Conservation (phyloP, 2,113 vertebrate species). For the Puffinus mauretanicus region DNA sequence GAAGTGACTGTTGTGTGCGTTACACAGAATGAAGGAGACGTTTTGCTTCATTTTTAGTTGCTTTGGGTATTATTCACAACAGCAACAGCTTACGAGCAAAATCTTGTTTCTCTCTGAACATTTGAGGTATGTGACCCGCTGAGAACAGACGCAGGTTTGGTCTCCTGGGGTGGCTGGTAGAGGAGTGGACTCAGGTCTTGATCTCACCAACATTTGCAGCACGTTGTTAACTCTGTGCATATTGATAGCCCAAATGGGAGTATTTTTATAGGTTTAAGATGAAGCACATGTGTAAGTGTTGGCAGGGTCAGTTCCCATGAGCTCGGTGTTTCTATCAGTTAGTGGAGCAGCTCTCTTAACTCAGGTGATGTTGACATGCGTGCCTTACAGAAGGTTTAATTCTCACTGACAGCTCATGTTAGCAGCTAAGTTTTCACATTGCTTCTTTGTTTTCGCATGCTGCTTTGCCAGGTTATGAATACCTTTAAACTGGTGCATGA, state of each 20-base stretch:
- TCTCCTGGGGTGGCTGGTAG: not conserved
- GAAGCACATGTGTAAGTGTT: not conserved
- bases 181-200: not conserved
- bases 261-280: not conserved
- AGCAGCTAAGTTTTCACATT: not conserved
- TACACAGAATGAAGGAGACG: not conserved
- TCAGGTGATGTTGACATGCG: not conserved
- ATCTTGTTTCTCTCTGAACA: not conserved
- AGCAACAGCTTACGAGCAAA: not conserved
- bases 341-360: not conserved
- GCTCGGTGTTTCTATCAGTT: not conserved
- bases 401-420: not conserved
- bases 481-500: not conserved
- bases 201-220: not conserved
- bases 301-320: not conserved
- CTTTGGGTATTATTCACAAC: not conserved
- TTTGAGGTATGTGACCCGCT: not conserved
- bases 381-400: not conserved
- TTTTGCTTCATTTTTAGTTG: not conserved
- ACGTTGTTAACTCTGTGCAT: not conserved
- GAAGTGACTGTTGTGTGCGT: not conserved
- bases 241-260: not conserved
- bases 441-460: not conserved
- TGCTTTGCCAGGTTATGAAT: not conserved
- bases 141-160: not conserved